Base-by-base conservation (phyloP, 2,113 vertebrate species). In the Nematolebias whitei region DNA sequence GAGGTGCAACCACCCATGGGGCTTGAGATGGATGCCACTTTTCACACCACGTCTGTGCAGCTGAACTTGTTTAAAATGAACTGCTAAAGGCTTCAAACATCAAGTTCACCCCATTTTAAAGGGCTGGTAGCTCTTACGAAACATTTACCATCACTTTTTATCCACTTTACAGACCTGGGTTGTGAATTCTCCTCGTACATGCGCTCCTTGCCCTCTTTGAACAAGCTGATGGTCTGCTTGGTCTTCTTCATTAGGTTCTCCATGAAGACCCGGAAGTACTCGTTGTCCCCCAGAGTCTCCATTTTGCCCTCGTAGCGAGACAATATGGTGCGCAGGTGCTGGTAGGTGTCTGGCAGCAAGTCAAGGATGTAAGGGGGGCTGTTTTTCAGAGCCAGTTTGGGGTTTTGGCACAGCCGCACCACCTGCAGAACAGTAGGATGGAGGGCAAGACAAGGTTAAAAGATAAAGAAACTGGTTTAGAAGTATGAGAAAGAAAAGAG, bases 101-200 rank as follows among this genome's bases (percentile, higher is more conserved):
- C 7, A 14, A 7, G 54, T 13, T 59, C 9, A 32, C n/a, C 41
- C 1, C 0, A 48, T 51, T 63, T 29, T 4, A 29, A 29, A 29
- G 7, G n/a, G n/a, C n/a, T n/a, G n/a, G n/a, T n/a, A n/a, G n/a
- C n/a, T n/a, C n/a, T n/a, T n/a, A n/a, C n/a, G n/a, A 29, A 29
- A 29, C 3, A 7, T 7, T 29, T 29, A 29, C 3, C 26, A 29
- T 29, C 26, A 29, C 26, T 29, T 29, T 29, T 29, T 12, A 58
- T 38, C 2, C 19, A 38, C 9, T 60, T 32, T 14, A 45, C 79
- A 83, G 38, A 93, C 98, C 98, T 96, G 62, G 96, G 97, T 80
- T 99, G 98, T 0, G 98, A 98, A 84, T 98, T 98, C 90, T 99
- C 98, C 82, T 99, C 98, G 12, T 98, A 99, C 98, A 99, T 99